Conservation (phyloP, 2,113 vertebrate genomes). For the Colinus virginianus region DNA sequence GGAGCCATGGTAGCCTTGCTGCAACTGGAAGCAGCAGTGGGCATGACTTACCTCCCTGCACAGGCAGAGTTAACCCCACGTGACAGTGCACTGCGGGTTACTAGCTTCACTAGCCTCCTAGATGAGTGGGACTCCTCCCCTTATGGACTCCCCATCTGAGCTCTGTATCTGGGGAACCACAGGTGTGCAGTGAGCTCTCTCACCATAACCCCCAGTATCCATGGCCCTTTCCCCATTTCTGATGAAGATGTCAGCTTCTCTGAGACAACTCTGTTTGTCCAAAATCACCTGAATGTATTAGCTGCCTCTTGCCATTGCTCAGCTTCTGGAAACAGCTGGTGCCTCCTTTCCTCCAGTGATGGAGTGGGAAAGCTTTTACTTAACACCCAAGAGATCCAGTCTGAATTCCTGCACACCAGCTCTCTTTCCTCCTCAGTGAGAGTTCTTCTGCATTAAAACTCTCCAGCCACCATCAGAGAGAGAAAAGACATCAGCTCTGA, state of each 20-base stretch:
- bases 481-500: neutral
- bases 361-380: neutral
- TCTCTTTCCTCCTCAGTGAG: neutral
- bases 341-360: neutral
- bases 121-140: neutral
- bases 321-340: neutral
- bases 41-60: neutral
- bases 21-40: neutral
- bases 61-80: neutral
- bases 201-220: neutral
- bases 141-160: neutral
- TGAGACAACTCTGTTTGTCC: neutral
- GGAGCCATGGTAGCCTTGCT: neutral
- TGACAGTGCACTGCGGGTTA: neutral
- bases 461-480: neutral
- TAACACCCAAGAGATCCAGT: neutral
- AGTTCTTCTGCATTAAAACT: neutral
- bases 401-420: neutral
- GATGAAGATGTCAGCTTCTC: neutral
- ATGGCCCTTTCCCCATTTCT: neutral
- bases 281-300: neutral
- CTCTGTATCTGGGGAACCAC: neutral
- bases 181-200: neutral
- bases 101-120: neutral
- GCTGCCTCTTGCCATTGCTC: neutral